Base-by-base conservation (phyloP, 1,140 invertebrate genomes). In the Thaumetopoea pityocampa region DNA sequence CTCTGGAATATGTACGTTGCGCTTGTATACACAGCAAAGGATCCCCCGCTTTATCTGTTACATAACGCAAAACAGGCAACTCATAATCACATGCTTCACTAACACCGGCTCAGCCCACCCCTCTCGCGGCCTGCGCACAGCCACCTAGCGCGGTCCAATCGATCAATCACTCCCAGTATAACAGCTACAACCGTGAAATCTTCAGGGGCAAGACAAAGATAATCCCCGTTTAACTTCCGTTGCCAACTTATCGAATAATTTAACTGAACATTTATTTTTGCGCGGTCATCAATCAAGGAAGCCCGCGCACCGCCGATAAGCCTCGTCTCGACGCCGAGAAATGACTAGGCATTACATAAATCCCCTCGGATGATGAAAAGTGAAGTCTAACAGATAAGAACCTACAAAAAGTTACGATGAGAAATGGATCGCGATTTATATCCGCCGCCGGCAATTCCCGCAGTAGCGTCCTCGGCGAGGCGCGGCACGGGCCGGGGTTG, bases 311-410 rank as follows among this genome's bases (percentile, higher is more conserved):
- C 72, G 60, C 69, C 70, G 80, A 81, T 74, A 79, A 77, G 81
- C 73, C 70, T 53, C 78, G 79, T 62, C 72, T 67, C 78, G 73
- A 77, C 78, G 79, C 82, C 81, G 85, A 85, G 83, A 86, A 86
- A 86, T 86, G 85, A 86, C 85, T 86, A 85, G 80, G 83, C 85
- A 85, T 86, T 86, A 86, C 82, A 86, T 84, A 85, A 86, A 85
- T 85, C 85, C 85, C 81, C 74, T 85, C 72, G 83, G 83, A 86
- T 86, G 85, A 86, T 85, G 85, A 86, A 86, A 86, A 86, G 83
- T 86, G 85, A 86, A 86, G 85, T 85, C 81, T 86, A 79, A 86
- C 85, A 85, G 85, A 86, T 86, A 86, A 86, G 85, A 80, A 84
- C 83, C 85, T 81, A 83, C 81, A 86, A 86, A 86, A 86, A 86